These are phyloP conservation scores for Naja naja DNA, from an alignment of 2,113 vertebrate species.

Conservation along the genomic window DNA sequence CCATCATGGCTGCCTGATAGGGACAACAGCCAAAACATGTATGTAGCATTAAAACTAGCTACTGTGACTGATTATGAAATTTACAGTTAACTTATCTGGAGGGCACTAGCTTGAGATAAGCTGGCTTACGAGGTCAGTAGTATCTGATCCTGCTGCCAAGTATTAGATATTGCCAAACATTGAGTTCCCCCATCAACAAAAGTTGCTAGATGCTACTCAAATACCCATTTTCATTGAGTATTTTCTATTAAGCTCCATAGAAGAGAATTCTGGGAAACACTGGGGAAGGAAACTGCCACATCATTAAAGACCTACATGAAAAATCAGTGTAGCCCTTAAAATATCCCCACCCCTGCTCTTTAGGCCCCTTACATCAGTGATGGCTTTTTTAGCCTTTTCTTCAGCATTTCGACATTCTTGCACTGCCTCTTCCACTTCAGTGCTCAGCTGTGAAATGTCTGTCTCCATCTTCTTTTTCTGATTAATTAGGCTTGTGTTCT, in stretches of 20 bases:
- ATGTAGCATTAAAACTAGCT: not conserved
- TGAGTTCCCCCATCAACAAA: not conserved
- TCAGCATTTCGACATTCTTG: constrained; percentile 88
- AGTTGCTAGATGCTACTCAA: not conserved
- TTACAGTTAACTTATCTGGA: not conserved
- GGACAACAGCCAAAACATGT: not conserved
- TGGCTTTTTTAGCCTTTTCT: constrained; percentile 93
- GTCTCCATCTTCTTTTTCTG: constrained; percentile 92
- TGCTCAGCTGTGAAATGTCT: constrained; percentile 79
- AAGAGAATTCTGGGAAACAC: not conserved
- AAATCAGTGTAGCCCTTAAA: not conserved
- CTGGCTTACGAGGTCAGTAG: not conserved
- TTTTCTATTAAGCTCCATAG: not conserved
- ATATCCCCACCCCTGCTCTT: fast-evolving
- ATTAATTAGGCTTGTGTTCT: constrained; percentile 89
- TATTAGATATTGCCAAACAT: not conserved
- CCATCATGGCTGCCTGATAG: constrained; percentile 91
- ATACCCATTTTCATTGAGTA: not conserved
- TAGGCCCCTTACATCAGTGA: constrained; percentile 80
- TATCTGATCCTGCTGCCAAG: not conserved
- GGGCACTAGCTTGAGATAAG: not conserved
- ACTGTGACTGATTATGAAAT: not conserved
- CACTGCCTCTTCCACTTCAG: constrained; percentile 83
- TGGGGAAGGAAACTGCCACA: not conserved
- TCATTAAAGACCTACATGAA: not conserved